Evolutionary conservation across 2,113 vertebrate genomes (phyloP), one percentile per base, ranked within the genome.

Genomic region (Oreochromis spilurus): DNA sequence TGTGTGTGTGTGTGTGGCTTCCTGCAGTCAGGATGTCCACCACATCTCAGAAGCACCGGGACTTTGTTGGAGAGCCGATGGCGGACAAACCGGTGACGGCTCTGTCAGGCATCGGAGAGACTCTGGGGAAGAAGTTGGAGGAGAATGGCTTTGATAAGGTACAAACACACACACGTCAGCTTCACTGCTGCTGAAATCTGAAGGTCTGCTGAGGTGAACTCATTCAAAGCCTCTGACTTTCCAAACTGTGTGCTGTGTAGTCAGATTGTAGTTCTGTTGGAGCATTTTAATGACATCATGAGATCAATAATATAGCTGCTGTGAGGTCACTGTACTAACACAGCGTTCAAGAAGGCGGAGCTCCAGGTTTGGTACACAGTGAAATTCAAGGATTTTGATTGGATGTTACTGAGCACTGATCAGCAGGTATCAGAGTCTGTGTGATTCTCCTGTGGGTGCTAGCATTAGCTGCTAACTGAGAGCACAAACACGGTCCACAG

Each of bases 1-100:
- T 17, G 16, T 4, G 17, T 9, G 14, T 8, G 7, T 1, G 8
- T 1, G 52, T 0, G 36, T 2, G 7, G 7, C 3, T 24, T 14
- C 36, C 19, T 55, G 9, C 60, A 43, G 54, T n/a, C 31, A 36
- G 75, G 38, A 96, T 96, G 96, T 95, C 93, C 3, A 91, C 90
- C 58, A 96, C 96, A 3, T 95, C 96, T 6, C 95, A 95, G 93
- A 96, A 96, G 54, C 96, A 97, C 54, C 89, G 93, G n/a, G 91
- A 96, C 84, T 97, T 97, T 21, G 94, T 96, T 3, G 91, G 92
- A 0, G 96, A 97, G 85, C 96, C 96, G 19, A 96, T 96, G 95
- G 96, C 94, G 4, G 95, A 96, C 6, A 96, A 97, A 52, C 45
- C 93, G 1, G 94, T 96, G 70, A 95, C 84, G 4, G 81, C 93